Conservation (phyloP, 2,113 vertebrate genomes). For the Geococcyx californianus region DNA sequence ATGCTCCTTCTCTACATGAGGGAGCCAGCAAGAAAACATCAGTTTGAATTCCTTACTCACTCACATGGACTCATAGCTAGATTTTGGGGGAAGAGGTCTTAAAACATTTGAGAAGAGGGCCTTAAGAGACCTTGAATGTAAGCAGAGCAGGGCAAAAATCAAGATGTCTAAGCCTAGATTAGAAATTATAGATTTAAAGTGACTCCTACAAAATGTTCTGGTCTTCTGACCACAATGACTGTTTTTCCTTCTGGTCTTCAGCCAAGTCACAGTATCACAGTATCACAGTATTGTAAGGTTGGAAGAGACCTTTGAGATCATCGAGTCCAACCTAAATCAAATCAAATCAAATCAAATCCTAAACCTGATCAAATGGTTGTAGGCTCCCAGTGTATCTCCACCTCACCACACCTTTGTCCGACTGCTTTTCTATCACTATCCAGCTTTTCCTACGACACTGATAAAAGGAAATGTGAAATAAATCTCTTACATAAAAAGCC, state of each 20-base stretch:
- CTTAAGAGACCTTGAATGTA: not conserved
- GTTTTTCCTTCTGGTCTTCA: not conserved
- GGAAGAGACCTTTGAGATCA: no score
- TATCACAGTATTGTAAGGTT: no score
- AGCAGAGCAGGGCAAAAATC: not conserved
- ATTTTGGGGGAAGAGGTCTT: not conserved
- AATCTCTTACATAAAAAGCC: no score
- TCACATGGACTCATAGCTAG: not conserved
- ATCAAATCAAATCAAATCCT: no score
- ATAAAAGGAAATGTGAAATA: no score
- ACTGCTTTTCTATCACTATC: no score
- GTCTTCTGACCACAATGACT: not conserved
- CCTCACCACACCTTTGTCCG: no score
- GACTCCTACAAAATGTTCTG: not conserved
- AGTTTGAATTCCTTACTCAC: not conserved
- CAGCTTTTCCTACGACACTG: no score
- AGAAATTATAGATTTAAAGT: not conserved
- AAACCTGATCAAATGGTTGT: no score
- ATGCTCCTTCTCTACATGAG: not conserved
- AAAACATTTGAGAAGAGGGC: not conserved
- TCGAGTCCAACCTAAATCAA: no score
- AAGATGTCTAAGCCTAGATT: not conserved
- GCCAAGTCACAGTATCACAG: not conserved
- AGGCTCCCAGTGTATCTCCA: no score
- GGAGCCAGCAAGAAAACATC: not conserved